phyloP scores from a whole-genome alignment of 1,140 invertebrate genomes.

The Meloidogyne chitwoodi region DNA sequence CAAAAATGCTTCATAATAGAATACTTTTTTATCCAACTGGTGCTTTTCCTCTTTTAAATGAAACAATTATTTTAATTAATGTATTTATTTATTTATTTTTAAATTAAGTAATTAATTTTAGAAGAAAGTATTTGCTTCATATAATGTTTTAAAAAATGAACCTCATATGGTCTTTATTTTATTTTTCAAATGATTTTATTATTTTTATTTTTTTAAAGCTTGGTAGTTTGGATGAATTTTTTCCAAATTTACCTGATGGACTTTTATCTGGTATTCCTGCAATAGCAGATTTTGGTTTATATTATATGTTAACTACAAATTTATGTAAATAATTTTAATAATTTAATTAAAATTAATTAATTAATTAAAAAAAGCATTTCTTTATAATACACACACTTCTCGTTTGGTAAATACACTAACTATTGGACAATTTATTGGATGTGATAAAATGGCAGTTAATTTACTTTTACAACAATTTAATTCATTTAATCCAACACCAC shows the following conservation, averaged over 20 bases:
- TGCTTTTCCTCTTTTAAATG: slow-evolving; percentile 38
- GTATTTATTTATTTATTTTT: slow-evolving; percentile 14
- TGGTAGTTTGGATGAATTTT: slow-evolving; percentile 12
- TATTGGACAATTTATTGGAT: slow-evolving; percentile 25
- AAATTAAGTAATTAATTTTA: slow-evolving; percentile 11
- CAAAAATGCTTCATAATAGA: slow-evolving; percentile 31
- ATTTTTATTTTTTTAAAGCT: slow-evolving; percentile 1
- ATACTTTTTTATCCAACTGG: slow-evolving; percentile 36
- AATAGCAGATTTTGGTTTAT: neutral
- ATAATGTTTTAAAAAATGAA: slow-evolving; percentile 26
- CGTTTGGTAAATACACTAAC: slow-evolving; percentile 6
- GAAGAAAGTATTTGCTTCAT: slow-evolving; percentile 44
- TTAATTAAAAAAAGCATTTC: neutral
- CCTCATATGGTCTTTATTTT: slow-evolving; percentile 18
- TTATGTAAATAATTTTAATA: neutral
- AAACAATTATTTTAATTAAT: slow-evolving; percentile 36
- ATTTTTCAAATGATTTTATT: neutral
- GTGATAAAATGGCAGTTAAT: neutral
- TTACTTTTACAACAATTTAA: neutral
- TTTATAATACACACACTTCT: slow-evolving; percentile 13
- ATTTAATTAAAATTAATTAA: neutral
- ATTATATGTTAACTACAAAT: slow-evolving; percentile 25
- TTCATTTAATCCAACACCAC: neutral
- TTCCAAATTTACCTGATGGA: slow-evolving; percentile 31
- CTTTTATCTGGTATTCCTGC: slow-evolving; percentile 34